Evolutionary conservation across 2,797 vertebrate species (phyloP).

Genomic region (Dermochelys coriacea): DNA sequence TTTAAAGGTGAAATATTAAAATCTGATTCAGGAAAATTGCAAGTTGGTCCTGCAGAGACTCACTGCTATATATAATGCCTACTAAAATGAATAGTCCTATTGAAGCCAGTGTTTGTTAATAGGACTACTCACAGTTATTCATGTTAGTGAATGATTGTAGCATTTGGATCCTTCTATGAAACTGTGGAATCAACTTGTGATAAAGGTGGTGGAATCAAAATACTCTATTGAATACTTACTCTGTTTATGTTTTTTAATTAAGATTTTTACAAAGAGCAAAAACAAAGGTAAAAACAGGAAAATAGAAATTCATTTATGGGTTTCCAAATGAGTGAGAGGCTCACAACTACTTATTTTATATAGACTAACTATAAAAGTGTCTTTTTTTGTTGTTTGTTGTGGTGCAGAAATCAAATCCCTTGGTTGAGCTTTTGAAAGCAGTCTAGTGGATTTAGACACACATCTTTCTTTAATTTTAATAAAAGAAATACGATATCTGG

Average conservation of each 20-base stretch:
- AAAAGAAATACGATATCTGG: background rate
- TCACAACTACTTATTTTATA: background rate
- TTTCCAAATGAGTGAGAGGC: background rate
- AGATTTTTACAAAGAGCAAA: background rate
- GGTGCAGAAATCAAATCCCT: background rate
- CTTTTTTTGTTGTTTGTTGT: background rate
- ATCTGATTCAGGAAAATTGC: background rate
- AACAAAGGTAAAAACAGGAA: background rate
- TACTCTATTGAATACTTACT: background rate
- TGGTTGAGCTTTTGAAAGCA: background rate
- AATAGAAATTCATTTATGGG: background rate
- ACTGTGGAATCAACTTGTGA: background rate
- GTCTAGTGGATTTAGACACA: rapidly evolving
- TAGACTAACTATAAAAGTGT: background rate
- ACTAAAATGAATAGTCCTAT: background rate
- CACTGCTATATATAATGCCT: background rate
- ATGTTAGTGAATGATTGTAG: background rate
- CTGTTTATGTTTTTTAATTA: background rate
- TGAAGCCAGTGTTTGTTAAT: background rate
- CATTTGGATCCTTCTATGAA: background rate
- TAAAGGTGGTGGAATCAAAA: background rate
- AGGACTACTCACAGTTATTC: background rate
- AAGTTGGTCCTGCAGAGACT: background rate
- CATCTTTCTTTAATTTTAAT: background rate
- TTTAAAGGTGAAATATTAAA: background rate